Evolutionary conservation across 1,140 invertebrate genomes (phyloP).

Genomic region (Tachypleus tridentatus): DNA sequence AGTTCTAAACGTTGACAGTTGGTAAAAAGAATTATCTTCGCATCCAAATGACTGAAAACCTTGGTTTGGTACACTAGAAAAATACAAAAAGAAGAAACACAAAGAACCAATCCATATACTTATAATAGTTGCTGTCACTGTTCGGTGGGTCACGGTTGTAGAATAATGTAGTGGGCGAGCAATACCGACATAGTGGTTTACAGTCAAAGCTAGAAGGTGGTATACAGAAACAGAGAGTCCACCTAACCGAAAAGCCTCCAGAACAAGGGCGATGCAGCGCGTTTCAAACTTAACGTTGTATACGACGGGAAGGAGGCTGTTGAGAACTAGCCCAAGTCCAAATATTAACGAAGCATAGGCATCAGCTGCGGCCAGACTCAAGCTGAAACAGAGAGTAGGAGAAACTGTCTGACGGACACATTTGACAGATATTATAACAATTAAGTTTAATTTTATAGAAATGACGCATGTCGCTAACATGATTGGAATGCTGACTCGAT

Average conservation of each 20-base stretch:
- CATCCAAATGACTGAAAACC: slow-evolving; percentile 33
- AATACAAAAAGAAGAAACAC: slow-evolving; percentile 40
- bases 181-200: slow-evolving; percentile 56
- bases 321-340: slow-evolving; percentile 40
- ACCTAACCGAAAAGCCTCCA: slow-evolving; percentile 42
- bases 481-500: slow-evolving; percentile 27
- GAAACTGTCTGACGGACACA: slow-evolving; percentile 42
- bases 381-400: slow-evolving; percentile 42
- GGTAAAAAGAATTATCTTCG: slow-evolving; percentile 9
- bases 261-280: slow-evolving; percentile 30
- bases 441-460: slow-evolving; percentile 39
- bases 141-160: slow-evolving; percentile 28
- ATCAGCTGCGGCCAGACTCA: slow-evolving; percentile 47
- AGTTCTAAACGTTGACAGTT: slow-evolving; percentile 36
- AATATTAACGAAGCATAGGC: slow-evolving; percentile 41
- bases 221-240: slow-evolving; percentile 45
- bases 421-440: slow-evolving; percentile 38
- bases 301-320: slow-evolving; percentile 37
- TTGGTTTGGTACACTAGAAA: slow-evolving; percentile 35
- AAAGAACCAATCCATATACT: slow-evolving; percentile 44
- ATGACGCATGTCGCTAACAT: slow-evolving; percentile 38
- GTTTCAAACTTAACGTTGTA: slow-evolving; percentile 18
- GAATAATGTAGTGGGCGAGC: slow-evolving; percentile 46
- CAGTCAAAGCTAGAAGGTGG: slow-evolving; percentile 49
- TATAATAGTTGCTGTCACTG: slow-evolving; percentile 35